Conservation (phyloP, 2,888 invertebrate species). For the Cheilosia soror region DNA sequence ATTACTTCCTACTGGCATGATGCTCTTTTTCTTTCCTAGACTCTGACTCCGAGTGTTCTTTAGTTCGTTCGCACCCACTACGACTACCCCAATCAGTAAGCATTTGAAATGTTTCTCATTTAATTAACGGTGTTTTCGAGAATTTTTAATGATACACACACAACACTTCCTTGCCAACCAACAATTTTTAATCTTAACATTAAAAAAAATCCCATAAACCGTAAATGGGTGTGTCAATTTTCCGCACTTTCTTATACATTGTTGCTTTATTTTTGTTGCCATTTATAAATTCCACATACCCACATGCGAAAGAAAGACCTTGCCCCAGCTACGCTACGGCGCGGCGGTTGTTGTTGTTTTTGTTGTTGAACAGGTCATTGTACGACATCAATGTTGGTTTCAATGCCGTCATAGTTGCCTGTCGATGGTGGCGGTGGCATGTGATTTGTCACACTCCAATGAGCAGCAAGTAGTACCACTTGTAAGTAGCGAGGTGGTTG, state of each 20-base stretch:
- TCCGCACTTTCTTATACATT: conserved; percentile 32
- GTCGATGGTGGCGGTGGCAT: conserved; percentile 46
- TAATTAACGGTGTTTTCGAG: background rate
- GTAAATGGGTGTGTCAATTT: conserved; percentile 41
- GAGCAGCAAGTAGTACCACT: conserved; percentile 32
- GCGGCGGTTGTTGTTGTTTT: conserved; percentile 22
- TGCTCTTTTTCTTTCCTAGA: too few species aligned
- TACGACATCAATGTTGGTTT: conserved; percentile 43
- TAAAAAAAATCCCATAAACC: conserved; percentile 11
- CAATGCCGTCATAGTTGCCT: conserved; percentile 36
- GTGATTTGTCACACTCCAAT: conserved; percentile 55
- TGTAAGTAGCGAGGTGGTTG: background rate
- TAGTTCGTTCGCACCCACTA: background rate
- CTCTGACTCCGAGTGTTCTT: too few species aligned
- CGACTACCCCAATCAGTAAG: background rate
- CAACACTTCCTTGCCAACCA: conserved; percentile 6
- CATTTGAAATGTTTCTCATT: background rate
- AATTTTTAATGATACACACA: conserved; percentile 5
- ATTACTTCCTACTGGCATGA: too few species aligned
- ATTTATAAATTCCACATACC: conserved; percentile 27
- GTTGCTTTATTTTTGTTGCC: conserved; percentile 28
- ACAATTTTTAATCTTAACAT: conserved; percentile 18
- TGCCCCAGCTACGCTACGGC: conserved; percentile 27
- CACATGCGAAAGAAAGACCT: conserved; percentile 37
- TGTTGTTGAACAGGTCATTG: conserved; percentile 40